Base-by-base conservation (phyloP, 1,140 invertebrate genomes). In the Drosophila subobscura region DNA sequence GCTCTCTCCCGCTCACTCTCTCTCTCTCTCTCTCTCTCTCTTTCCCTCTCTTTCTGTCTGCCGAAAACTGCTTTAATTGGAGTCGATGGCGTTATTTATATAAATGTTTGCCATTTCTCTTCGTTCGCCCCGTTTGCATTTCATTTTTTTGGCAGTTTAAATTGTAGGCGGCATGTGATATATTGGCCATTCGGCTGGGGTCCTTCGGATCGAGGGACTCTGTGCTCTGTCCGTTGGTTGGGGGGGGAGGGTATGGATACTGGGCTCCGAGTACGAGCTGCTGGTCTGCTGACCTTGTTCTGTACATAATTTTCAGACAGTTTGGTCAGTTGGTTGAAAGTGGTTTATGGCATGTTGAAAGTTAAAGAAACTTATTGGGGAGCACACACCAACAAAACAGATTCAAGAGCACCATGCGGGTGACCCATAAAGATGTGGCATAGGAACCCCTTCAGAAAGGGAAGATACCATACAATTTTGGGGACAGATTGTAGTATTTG, bases 21-120 rank as follows among this genome's bases (percentile, higher is more conserved):
- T 4, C 1, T 33, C 25, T 7, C 10, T 20, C 5, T 5, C 63
- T 27, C 3, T 7, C n/a, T 5, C 1, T 33, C 16, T 7, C 10
- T n/a, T 6, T 14, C 63, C 29, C 3, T 3, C 22, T 27, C 14
- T 12, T 27, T 23, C 20, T 20, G 20, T 37, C 40, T 54, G 37
- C 60, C 44, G 33, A 67, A 50, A 61, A 68, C 79, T 74, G 81
- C 73, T 88, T 81, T 86, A 86, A 86, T 86, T 86, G 81, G 83
- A 86, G 81, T 74, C 81, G 83, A 86, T 86, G 78, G 77, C 86
- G 81, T 86, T 88, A 88, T 86, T 86, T 86, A 86, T 88, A 86
- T 86, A 86, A 86, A 86, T 86, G 81, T 86, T 86, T 86, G 81
- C 84, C 81, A 86, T 86, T 86, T 86, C 81, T 86, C 81, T 86